Base-by-base conservation (phyloP, 2,113 vertebrate genomes). In the Stictonetta naevosa region DNA sequence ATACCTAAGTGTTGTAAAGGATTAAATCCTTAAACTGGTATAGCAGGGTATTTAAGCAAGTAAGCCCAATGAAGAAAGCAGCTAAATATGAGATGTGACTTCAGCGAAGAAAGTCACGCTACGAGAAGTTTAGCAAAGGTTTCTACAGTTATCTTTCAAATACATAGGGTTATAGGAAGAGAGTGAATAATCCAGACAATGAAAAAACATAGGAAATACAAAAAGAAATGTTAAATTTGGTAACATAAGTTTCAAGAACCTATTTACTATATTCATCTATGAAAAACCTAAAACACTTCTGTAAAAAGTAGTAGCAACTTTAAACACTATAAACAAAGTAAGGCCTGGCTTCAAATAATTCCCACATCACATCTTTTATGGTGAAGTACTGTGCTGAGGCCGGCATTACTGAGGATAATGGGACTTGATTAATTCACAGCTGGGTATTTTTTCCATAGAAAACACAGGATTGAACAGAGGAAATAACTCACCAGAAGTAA, bases 1-100 rank as follows among this genome's bases (percentile, higher is more conserved):
- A 92, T 42, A 83, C 55, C 66, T 77, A 59, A 79, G 87, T 42
- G 67, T 40, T 56, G 58, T 33, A 76, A 82, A 56, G 87, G 84
- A 95, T 94, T 91, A 92, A 91, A 87, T 64, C 34, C 55, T 92
- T 94, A 91, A 95, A 92, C 21, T 82, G 72, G 73, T 28, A 79
- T 2, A 94, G 62, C 53, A 89, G 22, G 91, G 67, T 63, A 83
- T 50, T 91, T 83, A 90, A 92, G 63, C 63, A 93, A 58, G 56
- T 75, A 87, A 96, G 52, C 44, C 75, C n/a, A 80, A 62, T 83
- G 71, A 95, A 82, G 55, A 91, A 72, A 96, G 58, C 50, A 91
- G 79, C 84, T 89, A 95, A 92, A 89, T 58, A 77, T 1, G 59
- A 95, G 31, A 73, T 55, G 68, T 84, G 89, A 94, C 71, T 92